Conservation (phyloP, 2,797 vertebrate species). For the Saxicola maurus region DNA sequence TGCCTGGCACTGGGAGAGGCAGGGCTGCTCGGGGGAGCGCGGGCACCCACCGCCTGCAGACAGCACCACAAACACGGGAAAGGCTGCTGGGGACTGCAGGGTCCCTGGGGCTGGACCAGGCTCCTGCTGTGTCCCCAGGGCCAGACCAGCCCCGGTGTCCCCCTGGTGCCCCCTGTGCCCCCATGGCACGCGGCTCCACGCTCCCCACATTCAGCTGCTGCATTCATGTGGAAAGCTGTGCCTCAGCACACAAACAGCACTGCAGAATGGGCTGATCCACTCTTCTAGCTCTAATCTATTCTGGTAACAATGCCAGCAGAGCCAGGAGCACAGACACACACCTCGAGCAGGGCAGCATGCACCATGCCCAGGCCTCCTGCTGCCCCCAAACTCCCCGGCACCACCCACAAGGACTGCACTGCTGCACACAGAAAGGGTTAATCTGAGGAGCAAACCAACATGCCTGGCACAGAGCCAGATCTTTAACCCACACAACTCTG, state of each 20-base stretch:
- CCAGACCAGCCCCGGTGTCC: too few relatives aligned
- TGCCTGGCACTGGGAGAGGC: background rate
- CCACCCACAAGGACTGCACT: rapidly evolving
- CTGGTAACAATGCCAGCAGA: background rate
- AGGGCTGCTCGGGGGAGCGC: background rate
- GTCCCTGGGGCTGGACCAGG: rapidly evolving
- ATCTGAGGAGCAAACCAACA: background rate
- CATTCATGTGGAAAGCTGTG: background rate
- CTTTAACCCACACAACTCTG: background rate
- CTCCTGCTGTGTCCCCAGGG: too few relatives aligned
- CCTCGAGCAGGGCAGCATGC: background rate
- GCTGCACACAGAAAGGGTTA: background rate
- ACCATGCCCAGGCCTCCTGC: background rate
- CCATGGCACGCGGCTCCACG: background rate
- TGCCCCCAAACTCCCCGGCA: background rate
- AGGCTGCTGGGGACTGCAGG: background rate
- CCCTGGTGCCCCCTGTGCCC: background rate
- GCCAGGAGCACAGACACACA: background rate
- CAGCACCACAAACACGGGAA: background rate
- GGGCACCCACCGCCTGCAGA: background rate
- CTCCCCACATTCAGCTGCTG: background rate
- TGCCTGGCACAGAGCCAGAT: rapidly evolving
- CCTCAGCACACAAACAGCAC: background rate
- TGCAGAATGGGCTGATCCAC: background rate
- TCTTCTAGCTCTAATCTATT: background rate